Conservation (phyloP, 2,113 vertebrate genomes). For the Salvelinus namaycush region DNA sequence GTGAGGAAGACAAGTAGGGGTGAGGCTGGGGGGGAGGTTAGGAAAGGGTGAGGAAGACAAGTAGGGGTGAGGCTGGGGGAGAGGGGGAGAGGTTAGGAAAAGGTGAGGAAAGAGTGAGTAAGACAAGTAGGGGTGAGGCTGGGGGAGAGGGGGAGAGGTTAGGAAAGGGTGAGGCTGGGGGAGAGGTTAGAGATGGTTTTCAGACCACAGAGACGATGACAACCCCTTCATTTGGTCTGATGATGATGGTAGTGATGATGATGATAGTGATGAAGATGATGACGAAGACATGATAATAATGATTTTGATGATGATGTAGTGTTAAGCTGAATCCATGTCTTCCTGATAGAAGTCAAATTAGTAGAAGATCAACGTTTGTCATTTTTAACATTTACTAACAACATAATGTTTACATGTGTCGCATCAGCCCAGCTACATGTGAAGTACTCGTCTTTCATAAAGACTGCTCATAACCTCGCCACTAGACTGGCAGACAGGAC, state of each 20-base stretch:
- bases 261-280: no score
- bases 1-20: no score
- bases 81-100: no score
- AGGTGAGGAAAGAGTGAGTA: no score
- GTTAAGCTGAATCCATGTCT: background rate
- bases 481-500: constrained; percentile 81
- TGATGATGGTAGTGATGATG: background rate
- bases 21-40: no score
- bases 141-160: background rate
- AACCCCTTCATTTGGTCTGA: background rate
- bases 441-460: constrained; percentile 93
- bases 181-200: no score
- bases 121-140: no score
- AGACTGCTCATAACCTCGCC: constrained; percentile 82
- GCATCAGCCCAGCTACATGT: constrained; percentile 43
- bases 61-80: no score
- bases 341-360: background rate
- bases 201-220: background rate
- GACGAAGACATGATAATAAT: no score
- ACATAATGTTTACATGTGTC: constrained; percentile 58
- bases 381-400: constrained; percentile 29
- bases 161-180: no score
- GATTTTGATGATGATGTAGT: background rate
- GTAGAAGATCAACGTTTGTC: background rate
- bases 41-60: no score